These are phyloP conservation scores for Neocrepidodera transversa DNA, from an alignment of 2,888 invertebrate genomes.

Conservation along the genomic window DNA sequence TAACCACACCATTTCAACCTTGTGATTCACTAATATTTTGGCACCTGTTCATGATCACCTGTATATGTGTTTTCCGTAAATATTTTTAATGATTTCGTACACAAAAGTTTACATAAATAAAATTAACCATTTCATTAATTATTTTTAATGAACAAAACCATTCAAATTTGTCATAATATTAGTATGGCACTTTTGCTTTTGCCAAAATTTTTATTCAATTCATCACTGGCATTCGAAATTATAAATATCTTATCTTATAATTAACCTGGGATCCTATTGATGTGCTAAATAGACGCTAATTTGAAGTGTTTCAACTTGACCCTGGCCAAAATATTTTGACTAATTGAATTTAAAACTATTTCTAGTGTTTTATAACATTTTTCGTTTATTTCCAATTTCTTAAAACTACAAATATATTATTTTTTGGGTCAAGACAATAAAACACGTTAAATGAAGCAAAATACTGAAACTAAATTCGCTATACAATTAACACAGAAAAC, in stretches of 20 bases:
- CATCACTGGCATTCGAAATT: not conserved
- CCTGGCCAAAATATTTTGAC: too few species aligned
- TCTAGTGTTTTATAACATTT: too few species aligned
- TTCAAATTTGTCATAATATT: not conserved
- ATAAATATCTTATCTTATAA: not conserved
- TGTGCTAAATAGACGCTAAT: too few species aligned
- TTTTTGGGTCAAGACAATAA: too few species aligned
- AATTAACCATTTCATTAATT: not conserved
- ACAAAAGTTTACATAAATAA: not conserved
- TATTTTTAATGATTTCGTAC: not conserved
- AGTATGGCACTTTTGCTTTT: not conserved
- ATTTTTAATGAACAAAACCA: not conserved
- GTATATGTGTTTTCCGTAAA: not conserved
- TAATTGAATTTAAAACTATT: too few species aligned
- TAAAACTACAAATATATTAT: too few species aligned
- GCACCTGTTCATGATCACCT: not conserved
- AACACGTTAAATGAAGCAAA: not conserved
- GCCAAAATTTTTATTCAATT: not conserved
- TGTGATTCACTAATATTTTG: slow-evolving; percentile 1
- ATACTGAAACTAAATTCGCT: not conserved
- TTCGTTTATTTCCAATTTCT: too few species aligned
- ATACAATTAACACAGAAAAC: slow-evolving; percentile 9
- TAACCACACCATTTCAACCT: not conserved
- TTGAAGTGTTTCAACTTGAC: too few species aligned
- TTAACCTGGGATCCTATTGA: too few species aligned